Conservation (phyloP, 2,113 vertebrate species). For the Cryptomyrus ogoouensis region DNA sequence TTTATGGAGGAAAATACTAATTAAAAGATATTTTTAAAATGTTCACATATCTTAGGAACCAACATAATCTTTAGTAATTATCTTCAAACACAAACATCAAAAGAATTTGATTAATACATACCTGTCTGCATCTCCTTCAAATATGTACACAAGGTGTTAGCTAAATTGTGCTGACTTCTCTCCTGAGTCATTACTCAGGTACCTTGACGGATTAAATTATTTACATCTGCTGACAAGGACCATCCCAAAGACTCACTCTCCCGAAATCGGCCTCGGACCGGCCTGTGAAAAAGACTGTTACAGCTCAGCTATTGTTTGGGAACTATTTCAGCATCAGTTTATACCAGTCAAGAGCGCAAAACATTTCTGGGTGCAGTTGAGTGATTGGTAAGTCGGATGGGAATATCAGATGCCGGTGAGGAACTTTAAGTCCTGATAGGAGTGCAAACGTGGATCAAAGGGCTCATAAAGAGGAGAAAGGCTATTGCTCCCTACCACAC, state of each 20-base stretch:
- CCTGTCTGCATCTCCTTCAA: slow-evolving; percentile 43
- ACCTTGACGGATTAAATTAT: slow-evolving; percentile 52
- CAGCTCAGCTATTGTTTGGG: background rate
- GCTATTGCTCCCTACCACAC: background rate
- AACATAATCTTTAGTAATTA: background rate
- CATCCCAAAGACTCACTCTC: slow-evolving; percentile 28
- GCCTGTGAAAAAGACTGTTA: slow-evolving; percentile 1
- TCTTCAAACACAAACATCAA: background rate
- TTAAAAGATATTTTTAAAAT: background rate
- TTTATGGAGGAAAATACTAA: background rate
- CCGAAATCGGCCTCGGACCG: slow-evolving; percentile 17
- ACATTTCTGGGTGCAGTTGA: background rate
- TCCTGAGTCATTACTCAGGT: slow-evolving; percentile 55
- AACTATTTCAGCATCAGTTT: background rate
- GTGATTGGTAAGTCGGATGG: too few species aligned
- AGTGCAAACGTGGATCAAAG: slow-evolving; percentile 31
- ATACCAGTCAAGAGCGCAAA: too few species aligned
- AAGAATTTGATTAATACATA: slow-evolving; percentile 27
- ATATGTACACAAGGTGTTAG: slow-evolving; percentile 52
- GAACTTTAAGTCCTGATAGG: background rate
- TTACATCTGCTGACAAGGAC: slow-evolving; percentile 47
- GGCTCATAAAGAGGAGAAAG: slow-evolving; percentile 29
- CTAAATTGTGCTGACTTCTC: slow-evolving; percentile 61
- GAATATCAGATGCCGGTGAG: background rate
- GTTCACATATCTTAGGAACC: background rate